Conservation (phyloP, 1,140 invertebrate genomes). For the Steinernema khuongi region DNA sequence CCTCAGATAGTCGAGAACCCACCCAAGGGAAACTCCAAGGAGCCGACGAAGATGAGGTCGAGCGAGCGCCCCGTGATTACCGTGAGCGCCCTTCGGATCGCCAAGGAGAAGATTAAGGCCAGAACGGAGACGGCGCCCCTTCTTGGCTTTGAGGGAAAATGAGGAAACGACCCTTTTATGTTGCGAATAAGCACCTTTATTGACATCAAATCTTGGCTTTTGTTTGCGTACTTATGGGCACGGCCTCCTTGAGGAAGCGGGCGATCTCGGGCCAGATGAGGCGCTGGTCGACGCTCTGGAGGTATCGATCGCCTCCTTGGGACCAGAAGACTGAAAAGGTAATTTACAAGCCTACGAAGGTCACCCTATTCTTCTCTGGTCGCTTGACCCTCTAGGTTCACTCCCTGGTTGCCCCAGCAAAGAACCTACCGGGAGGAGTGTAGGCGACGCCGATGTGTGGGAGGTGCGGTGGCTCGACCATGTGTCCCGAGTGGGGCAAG, state of each 20-base stretch:
- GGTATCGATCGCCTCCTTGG: neutral
- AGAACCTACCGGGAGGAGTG: neutral
- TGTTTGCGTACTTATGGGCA: neutral
- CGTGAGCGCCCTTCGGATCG: too few relatives aligned
- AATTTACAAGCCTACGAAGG: neutral
- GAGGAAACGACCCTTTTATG: too few relatives aligned
- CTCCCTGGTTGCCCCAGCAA: neutral
- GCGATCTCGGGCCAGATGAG: neutral
- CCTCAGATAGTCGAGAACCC: too few relatives aligned
- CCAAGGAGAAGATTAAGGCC: too few relatives aligned
- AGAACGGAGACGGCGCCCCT: too few relatives aligned
- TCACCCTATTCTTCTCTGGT: neutral
- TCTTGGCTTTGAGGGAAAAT: too few relatives aligned
- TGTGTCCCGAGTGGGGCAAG: neutral
- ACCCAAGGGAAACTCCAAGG: too few relatives aligned
- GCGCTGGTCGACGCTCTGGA: neutral
- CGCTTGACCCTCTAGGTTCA: neutral
- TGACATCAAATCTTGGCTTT: conserved; percentile 24
- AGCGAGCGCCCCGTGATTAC: too few relatives aligned
- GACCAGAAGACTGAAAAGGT: neutral
- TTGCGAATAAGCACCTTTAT: too few relatives aligned
- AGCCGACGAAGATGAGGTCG: too few relatives aligned
- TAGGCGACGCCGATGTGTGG: neutral
- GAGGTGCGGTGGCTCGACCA: neutral
- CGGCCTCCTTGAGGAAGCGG: neutral